Base-by-base conservation (phyloP, 2,888 invertebrate species). In the Aphrophora alni region DNA sequence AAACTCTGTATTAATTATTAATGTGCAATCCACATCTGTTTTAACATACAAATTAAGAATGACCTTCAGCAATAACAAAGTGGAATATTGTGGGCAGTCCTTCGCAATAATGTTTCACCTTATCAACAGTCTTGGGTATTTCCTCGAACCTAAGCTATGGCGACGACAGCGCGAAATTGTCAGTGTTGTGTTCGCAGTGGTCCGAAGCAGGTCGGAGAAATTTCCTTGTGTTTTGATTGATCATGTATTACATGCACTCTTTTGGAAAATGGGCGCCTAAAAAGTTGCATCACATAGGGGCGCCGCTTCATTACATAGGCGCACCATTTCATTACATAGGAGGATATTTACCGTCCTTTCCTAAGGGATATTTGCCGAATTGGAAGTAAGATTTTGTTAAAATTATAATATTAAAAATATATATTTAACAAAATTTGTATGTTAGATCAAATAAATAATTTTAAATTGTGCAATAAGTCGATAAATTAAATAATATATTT, bases 341-440 rank as follows among this genome's bases (percentile, higher is more conserved):
- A 59, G 59, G 59, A 5, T 14, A 44, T 14, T 44, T 44, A 14
- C 44, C 44, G 44, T 44, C 44, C 8, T 44, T 44, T 14, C 44
- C 44, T 14, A 14, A 2, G 14, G 44, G 44, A 14, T 44, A 59
- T 21, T 59, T 59, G 21, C 59, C 59, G 21, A 1, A 59, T 21
- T 59, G 59, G 59, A 59, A 59, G 59, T 59, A 59, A 59, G 59
- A 33, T n/a, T n/a, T n/a, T n/a, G n/a, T n/a, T n/a, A n/a, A n/a
- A n/a, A n/a, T n/a, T n/a, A n/a, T n/a, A n/a, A n/a, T n/a, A 33
- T 3, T 33, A 33, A 33, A 5, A 33, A 33, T 33, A 5, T 33
- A 5, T 33, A 33, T 5, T 8, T 5, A 33, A 3, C 33, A 33
- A 33, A 33, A 5, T 33, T 33, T 33, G 3, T 33, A 33, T 3